Evolutionary conservation across 2,888 invertebrate genomes (phyloP).

Genomic region (Macroteleia sp.): DNA sequence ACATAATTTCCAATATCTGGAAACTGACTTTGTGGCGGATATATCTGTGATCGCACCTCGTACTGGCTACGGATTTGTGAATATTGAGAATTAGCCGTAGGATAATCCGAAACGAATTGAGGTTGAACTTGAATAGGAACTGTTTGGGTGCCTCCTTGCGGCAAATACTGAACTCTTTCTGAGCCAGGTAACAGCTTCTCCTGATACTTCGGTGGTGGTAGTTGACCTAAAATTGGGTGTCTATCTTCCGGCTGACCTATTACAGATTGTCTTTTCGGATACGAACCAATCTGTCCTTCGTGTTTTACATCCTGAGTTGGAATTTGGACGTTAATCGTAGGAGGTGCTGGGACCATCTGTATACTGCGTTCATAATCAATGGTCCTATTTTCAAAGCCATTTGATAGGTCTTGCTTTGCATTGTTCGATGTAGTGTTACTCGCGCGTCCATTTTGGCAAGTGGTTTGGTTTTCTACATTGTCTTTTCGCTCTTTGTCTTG

Average conservation of each 20-base stretch:
- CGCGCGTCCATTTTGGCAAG: slow-evolving; percentile 74
- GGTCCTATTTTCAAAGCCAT: slow-evolving; percentile 78
- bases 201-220: slow-evolving; percentile 73
- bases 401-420: slow-evolving; percentile 74
- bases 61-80: slow-evolving; percentile 78
- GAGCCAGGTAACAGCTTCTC: slow-evolving; percentile 71
- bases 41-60: slow-evolving; percentile 77
- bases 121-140: slow-evolving; percentile 79
- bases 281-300: slow-evolving; percentile 53
- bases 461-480: slow-evolving; percentile 67
- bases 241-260: slow-evolving; percentile 75
- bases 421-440: slow-evolving; percentile 59
- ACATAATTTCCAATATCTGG: slow-evolving; percentile 78
- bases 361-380: slow-evolving; percentile 75
- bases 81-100: slow-evolving; percentile 73
- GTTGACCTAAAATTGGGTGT: slow-evolving; percentile 73
- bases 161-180: slow-evolving; percentile 74
- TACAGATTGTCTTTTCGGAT: slow-evolving; percentile 72
- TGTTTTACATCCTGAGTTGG: slow-evolving; percentile 26
- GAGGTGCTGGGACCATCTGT: slow-evolving; percentile 49
- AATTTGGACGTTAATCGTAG: slow-evolving; percentile 39
- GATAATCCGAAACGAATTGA: slow-evolving; percentile 77
- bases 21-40: slow-evolving; percentile 74
- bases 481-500: slow-evolving; percentile 70
- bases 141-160: slow-evolving; percentile 78